A percentile compares a stretch with the other conserved stretches of the same genome.
Conservation (phyloP, 2,888 invertebrate species). For the Mongoloraphidia duomilia region DNA sequence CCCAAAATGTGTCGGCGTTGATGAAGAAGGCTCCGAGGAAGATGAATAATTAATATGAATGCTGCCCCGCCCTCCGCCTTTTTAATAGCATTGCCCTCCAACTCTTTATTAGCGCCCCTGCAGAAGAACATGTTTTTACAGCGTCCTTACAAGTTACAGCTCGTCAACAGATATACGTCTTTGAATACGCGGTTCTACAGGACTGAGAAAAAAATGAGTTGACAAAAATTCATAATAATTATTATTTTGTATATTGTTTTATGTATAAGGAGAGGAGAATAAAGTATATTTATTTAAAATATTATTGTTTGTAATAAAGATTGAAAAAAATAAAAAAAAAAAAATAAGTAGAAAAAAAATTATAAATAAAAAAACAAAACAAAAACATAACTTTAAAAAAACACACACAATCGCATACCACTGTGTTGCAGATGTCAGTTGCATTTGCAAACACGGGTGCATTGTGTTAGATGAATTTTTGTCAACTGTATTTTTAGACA, state of each 20-base stretch:
- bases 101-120: too few relatives aligned
- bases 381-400: conserved; percentile 17
- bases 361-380: conserved; percentile 10
- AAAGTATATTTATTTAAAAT: conserved; percentile 10
- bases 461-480: too few relatives aligned
- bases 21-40: conserved; percentile 59
- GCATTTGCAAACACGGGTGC: not conserved
- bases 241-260: too few relatives aligned
- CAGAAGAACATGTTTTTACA: too few relatives aligned
- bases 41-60: conserved; percentile 23
- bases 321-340: conserved; percentile 14
- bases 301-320: conserved; percentile 15
- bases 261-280: conserved; percentile 1
- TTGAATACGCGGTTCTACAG: conserved; percentile 1
- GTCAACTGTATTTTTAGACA: too few relatives aligned
- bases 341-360: conserved; percentile 9
- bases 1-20: conserved; percentile 82
- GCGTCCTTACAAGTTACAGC: not conserved
- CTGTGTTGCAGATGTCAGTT: conserved; percentile 6
- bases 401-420: conserved; percentile 20
- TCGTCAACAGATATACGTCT: conserved; percentile 5
- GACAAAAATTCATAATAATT: too few relatives aligned
- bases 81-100: too few relatives aligned
- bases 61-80: conserved; percentile 16
- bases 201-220: conserved; percentile 1